Percentiles rank a stretch among this genome's conserved stretches.
phyloP scores from a whole-genome alignment of 2,113 vertebrate genomes.

The Phoxinus phoxinus region DNA sequence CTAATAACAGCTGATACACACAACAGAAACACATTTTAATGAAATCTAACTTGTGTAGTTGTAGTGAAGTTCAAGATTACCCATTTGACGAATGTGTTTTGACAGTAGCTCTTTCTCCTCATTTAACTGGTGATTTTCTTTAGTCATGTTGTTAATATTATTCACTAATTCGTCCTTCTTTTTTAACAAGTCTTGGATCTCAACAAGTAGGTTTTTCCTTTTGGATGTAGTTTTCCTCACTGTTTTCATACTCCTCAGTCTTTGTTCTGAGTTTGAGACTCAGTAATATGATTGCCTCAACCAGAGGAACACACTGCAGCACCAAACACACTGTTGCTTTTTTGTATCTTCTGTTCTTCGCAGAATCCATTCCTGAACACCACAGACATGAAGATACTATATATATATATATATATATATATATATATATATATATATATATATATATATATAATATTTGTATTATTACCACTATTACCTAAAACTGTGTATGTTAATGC shows the following conservation, averaged over 20 bases:
- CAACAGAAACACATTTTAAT: background rate
- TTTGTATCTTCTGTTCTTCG: background rate
- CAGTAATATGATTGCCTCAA: background rate
- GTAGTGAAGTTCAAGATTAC: background rate
- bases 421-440: too few species aligned
- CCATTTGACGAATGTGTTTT: background rate
- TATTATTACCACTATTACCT: too few species aligned
- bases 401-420: too few species aligned
- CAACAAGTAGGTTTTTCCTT: rapidly evolving
- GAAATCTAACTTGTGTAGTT: background rate
- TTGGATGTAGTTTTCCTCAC: rapidly evolving
- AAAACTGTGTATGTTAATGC: too few species aligned
- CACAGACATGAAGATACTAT: background rate
- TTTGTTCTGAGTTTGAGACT: background rate
- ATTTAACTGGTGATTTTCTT: background rate
- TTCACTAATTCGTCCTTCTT: background rate
- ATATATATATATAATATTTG: too few species aligned
- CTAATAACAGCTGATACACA: background rate
- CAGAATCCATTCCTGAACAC: background rate
- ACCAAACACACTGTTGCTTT: background rate
- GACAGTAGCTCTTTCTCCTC: background rate
- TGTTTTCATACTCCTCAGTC: background rate
- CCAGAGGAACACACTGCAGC: background rate
- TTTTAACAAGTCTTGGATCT: background rate
- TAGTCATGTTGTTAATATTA: background rate